Evolutionary conservation across 2,888 invertebrate genomes (phyloP).

Genomic region (Tethea ocularis): DNA sequence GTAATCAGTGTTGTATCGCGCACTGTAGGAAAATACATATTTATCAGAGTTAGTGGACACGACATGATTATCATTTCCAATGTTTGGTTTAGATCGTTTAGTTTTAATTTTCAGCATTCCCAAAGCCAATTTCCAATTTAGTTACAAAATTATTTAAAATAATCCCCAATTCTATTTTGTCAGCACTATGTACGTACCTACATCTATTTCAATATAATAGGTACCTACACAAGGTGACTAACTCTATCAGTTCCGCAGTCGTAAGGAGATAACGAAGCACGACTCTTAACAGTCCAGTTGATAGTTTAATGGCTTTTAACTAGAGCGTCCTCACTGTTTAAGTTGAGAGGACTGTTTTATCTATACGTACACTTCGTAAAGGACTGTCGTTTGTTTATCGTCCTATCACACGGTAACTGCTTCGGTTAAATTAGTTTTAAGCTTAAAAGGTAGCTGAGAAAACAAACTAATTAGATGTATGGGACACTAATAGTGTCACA

Average conservation of each 20-base stretch:
- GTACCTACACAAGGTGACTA: neutral
- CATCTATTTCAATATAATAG: neutral
- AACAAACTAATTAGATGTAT: neutral
- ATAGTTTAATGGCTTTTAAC: slow-evolving; percentile 13
- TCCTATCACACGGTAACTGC: neutral
- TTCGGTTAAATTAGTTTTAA: neutral
- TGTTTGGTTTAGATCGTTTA: too few species aligned
- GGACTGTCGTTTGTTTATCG: neutral
- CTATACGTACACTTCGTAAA: neutral
- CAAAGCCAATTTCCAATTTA: too few species aligned
- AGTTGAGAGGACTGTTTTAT: slow-evolving; percentile 2
- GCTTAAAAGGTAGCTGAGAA: neutral
- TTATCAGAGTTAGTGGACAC: too few species aligned
- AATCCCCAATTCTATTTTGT: too few species aligned
- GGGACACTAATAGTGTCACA: neutral
- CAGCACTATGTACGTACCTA: neutral
- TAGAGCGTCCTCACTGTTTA: slow-evolving; percentile 2
- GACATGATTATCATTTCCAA: too few species aligned
- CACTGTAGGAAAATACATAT: too few species aligned
- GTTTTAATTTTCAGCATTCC: too few species aligned
- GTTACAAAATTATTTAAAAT: too few species aligned
- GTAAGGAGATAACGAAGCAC: slow-evolving; percentile 11
- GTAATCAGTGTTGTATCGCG: too few species aligned
- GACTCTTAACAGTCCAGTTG: slow-evolving; percentile 2
- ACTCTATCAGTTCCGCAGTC: slow-evolving; percentile 8